Evolutionary conservation across 37 sponge, comb jelly and placozoan species (phyloP).

Genomic region (Bolinopsis microptera): DNA sequence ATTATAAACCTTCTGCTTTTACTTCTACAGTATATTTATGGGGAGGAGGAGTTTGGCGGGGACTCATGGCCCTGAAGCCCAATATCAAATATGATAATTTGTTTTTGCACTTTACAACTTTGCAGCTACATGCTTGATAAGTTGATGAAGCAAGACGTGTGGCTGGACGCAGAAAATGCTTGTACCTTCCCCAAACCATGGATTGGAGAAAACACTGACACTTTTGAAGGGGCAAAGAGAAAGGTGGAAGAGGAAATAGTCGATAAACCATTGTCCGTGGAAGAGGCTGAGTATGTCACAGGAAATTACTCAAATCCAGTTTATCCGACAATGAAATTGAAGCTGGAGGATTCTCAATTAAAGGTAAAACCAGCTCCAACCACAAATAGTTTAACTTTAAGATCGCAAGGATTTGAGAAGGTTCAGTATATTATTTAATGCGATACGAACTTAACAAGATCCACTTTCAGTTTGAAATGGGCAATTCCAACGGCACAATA

Average conservation of each 20-base stretch:
- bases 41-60: too few relatives aligned
- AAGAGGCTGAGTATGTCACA: not conserved
- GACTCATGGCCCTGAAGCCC: too few relatives aligned
- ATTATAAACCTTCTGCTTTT: too few relatives aligned
- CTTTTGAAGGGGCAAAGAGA: not conserved
- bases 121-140: not conserved
- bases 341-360: not conserved
- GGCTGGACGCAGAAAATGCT: not conserved
- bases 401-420: not conserved
- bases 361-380: too few relatives aligned
- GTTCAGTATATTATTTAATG: not conserved
- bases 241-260: not conserved
- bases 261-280: not conserved
- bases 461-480: not conserved
- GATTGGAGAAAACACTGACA: not conserved
- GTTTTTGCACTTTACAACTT: too few relatives aligned
- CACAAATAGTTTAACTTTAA: too few relatives aligned
- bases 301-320: constrained; percentile 23
- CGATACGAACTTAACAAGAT: not conserved
- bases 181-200: constrained; percentile 3
- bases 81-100: too few relatives aligned
- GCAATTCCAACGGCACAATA: not conserved
- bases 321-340: not conserved
- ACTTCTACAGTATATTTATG: too few relatives aligned
- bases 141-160: not conserved